These are phyloP conservation scores for Misgurnus mizolepis DNA, from an alignment of 2,113 vertebrate genomes.

Conservation along the genomic window DNA sequence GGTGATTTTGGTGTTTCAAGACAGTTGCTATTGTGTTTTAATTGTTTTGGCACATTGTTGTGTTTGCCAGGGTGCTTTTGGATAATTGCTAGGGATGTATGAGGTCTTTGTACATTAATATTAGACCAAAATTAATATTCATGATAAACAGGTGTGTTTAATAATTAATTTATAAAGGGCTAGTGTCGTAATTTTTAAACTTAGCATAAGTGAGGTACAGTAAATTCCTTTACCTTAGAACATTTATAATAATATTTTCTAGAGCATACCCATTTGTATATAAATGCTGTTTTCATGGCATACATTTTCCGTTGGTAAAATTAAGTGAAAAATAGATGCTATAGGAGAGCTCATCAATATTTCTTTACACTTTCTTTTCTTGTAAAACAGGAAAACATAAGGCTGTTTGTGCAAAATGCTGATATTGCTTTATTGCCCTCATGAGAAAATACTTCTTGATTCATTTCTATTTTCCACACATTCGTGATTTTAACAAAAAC, in stretches of 20 bases:
- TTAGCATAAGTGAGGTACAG: no score
- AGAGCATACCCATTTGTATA: not conserved
- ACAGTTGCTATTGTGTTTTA: no score
- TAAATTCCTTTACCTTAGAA: not conserved
- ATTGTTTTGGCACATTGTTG: no score
- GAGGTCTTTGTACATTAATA: not conserved
- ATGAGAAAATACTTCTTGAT: not conserved
- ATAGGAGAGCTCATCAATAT: no score
- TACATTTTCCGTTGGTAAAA: not conserved
- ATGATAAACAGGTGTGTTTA: not conserved
- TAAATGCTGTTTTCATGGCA: not conserved
- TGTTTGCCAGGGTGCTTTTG: no score
- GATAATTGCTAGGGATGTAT: not conserved
- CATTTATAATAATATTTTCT: not conserved
- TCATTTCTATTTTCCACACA: not conserved
- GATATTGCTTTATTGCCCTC: not conserved
- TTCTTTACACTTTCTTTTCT: no score
- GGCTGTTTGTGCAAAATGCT: not conserved
- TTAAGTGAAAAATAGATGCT: no score
- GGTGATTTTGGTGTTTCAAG: no score
- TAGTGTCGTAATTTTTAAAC: not conserved
- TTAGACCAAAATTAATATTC: not conserved
- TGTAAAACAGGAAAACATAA: not conserved
- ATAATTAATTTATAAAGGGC: not conserved
- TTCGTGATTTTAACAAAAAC: not conserved